Base-by-base conservation (phyloP, 2,888 invertebrate species). In the Eupsilia transversa region DNA sequence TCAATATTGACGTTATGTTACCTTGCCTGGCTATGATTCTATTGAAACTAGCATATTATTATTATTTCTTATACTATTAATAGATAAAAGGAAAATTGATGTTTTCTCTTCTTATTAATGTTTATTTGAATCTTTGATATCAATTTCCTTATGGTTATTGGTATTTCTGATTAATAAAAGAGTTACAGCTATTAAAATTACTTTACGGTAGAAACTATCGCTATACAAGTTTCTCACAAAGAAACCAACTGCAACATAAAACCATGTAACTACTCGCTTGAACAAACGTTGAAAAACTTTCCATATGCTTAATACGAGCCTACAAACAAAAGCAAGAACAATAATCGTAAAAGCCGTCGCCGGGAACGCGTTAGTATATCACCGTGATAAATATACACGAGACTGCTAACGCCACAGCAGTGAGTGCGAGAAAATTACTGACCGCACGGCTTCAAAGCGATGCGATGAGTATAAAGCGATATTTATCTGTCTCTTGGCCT, bases 401-500 rank as follows among this genome's bases (percentile, higher is more conserved):
- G 84, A 79, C 77, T 86, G 83, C 86, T 80, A 87, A 85, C 86
- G 84, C 89, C 75, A 66, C 67, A 65, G 78, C 80, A 84, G 83
- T 81, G 85, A 86, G 88, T 86, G 89, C 86, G 88, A 88, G 90
- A 90, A 89, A 91, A 91, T 91, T 92, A 92, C 91, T 89, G 89
- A 90, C 90, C 90, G 90, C 91, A 82, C 88, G 87, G 89, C 92
- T 91, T 92, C 92, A 92, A 93, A 92, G 92, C 91, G 84, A 76
- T 85, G 91, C 90, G 93, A 91, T 90, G 91, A 91, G 92, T 92
- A 90, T 91, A 89, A 89, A 90, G 88, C 90, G 94, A 93, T 93
- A 94, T 93, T 92, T 94, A 94, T 93, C 90, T 91, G 92, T 91
- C 92, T 90, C 91, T 91, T 90, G 92, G 92, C 93, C 92, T 93